A percentile compares a stretch with the other conserved stretches of the same genome.
Evolutionary conservation across 2,113 vertebrate genomes (phyloP).

Genomic region (Gymnarchus niloticus): DNA sequence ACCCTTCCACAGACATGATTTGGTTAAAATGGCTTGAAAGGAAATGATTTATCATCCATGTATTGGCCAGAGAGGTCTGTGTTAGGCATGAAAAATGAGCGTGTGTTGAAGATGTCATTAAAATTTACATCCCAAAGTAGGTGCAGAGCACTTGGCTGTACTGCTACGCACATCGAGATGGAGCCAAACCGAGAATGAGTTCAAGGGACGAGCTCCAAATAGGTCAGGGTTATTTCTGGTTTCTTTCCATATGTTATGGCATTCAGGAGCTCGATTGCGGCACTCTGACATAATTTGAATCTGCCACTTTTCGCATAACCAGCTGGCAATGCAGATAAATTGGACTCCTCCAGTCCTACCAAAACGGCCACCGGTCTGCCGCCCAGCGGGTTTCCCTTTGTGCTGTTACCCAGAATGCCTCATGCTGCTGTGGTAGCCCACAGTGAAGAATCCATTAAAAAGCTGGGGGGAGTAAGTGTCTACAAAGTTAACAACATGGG

Average conservation of each 20-base stretch:
- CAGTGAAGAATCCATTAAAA: constrained; percentile 20
- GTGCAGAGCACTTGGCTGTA: constrained; percentile 34
- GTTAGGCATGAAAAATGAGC: constrained; percentile 43
- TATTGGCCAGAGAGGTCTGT: constrained; percentile 13
- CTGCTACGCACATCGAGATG: constrained; percentile 28
- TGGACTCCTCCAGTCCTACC: constrained; percentile 39
- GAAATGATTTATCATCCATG: constrained; percentile 10
- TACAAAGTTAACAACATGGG: neutral
- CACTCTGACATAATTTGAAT: constrained; percentile 47
- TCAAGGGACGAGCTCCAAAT: constrained; percentile 54
- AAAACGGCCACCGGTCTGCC: constrained; percentile 21
- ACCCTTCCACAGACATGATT: neutral
- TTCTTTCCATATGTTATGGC: constrained; percentile 55
- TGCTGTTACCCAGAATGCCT: neutral
- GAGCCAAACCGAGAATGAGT: constrained; percentile 40
- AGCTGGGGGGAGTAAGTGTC: constrained; percentile 27
- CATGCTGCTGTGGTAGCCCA: neutral
- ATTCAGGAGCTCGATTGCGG: constrained; percentile 33
- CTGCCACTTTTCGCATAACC: constrained; percentile 43
- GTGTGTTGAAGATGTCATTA: constrained; percentile 36
- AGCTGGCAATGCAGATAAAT: constrained; percentile 43
- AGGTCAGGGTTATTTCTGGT: constrained; percentile 66
- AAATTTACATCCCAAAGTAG: constrained; percentile 45
- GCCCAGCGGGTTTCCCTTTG: neutral
- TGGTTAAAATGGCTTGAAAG: neutral